A percentile compares a stretch with the other conserved stretches of the same genome.
These are phyloP conservation scores for Tylochromis polylepis DNA, from an alignment of 2,113 vertebrate genomes.

Conservation along the genomic window DNA sequence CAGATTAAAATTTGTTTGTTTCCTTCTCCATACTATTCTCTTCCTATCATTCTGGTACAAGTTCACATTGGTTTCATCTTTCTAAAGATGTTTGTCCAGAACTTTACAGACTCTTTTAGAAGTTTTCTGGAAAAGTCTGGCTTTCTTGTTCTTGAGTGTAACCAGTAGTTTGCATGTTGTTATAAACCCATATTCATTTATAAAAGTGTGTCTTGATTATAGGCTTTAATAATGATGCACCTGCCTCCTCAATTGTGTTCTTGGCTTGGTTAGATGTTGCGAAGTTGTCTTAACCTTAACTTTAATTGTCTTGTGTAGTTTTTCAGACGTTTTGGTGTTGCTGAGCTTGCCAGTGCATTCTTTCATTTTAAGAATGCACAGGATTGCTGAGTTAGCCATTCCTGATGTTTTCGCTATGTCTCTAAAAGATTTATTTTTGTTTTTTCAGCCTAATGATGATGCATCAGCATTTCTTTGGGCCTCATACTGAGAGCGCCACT, in stretches of 20 bases:
- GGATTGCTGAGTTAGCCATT: background rate
- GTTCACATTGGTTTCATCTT: background rate
- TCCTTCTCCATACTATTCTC: background rate
- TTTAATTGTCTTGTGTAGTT: background rate
- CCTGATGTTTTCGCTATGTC: background rate
- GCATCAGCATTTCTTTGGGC: background rate
- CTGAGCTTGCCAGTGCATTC: background rate
- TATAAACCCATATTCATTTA: background rate
- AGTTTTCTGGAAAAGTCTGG: background rate
- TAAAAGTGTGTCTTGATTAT: background rate
- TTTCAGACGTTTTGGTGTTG: background rate
- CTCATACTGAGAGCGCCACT: background rate
- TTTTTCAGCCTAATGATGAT: background rate
- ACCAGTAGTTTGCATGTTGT: background rate
- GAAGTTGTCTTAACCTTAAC: background rate
- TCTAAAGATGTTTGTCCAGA: accelerated
- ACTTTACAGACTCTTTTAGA: background rate
- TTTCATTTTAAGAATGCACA: background rate
- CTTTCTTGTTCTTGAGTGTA: background rate
- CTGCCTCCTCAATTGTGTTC: background rate
- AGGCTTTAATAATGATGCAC: background rate
- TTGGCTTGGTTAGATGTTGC: background rate
- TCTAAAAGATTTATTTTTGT: background rate
- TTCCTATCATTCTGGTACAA: background rate
- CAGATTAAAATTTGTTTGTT: no score